Percentiles rank a stretch among this genome's conserved stretches.
Conservation (phyloP, 2,797 vertebrate species). For the Rhabdophis nuchalis region DNA sequence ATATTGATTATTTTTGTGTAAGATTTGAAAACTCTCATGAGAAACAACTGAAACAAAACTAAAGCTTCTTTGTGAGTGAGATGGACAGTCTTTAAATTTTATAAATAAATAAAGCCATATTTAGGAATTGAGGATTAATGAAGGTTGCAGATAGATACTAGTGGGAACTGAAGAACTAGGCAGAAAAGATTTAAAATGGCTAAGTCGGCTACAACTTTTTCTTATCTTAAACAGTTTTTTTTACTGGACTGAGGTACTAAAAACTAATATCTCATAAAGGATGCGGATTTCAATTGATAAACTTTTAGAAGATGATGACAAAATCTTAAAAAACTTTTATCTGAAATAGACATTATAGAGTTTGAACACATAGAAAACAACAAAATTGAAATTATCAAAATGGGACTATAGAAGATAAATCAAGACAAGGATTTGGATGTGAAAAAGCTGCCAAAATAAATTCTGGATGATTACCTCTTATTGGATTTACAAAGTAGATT, state of each 20-base stretch:
- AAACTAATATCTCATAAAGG: no score
- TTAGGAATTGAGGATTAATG: not conserved
- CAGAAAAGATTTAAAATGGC: not conserved
- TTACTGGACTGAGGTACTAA: no score
- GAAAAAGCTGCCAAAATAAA: not conserved
- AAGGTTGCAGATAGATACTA: not conserved
- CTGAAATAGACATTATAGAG: not conserved
- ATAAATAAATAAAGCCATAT: not conserved
- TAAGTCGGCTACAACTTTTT: not conserved
- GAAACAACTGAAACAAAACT: not conserved
- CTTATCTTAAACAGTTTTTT: no score
- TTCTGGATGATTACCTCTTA: not conserved
- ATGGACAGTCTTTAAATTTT: no score
- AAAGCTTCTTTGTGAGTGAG: not conserved
- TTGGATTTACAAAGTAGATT: not conserved
- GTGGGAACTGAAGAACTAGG: not conserved
- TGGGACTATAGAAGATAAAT: not conserved
- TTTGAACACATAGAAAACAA: not conserved
- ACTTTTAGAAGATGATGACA: not conserved
- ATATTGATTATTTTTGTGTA: no score
- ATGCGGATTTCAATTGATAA: not conserved
- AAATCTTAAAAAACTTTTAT: no score
- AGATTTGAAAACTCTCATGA: not conserved
- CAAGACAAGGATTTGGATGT: not conserved
- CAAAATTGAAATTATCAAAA: not conserved